Base-by-base conservation (phyloP, 1,140 invertebrate genomes). In the Potamilus streckersoni region DNA sequence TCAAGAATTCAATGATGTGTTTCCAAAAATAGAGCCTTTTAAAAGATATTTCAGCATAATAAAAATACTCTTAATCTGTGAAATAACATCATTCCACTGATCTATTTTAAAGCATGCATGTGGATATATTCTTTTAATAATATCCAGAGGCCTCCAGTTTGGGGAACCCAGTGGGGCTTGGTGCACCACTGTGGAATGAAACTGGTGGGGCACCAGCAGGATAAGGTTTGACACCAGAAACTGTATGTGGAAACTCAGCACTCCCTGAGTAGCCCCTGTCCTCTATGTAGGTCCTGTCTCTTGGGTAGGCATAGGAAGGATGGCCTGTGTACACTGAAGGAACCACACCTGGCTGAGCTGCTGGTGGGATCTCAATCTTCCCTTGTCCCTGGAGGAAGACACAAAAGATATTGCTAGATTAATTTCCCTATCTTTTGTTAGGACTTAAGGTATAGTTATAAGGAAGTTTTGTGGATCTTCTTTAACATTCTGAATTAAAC, bases 261-360 rank as follows among this genome's bases (percentile, higher is more conserved):
- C 71, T 80, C 0, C 87, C 86, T 17, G 88, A 87, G 76, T 89
- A 89, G n/a, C 80, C 82, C 15, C 85, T 76, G 38, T 83, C 82
- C 23, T 89, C 81, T 27, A 80, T 82, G 71, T 89, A 89, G 55
- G 81, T 80, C 57, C 80, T 84, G 74, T 87, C 88, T 16, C 73
- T 57, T 20, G 87, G 86, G 73, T 88, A 90, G 20, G 87, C 86
- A 79, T 89, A 89, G 0, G 87, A 88, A 63, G 89, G 88, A 65
- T 90, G 89, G 15, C 87, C 84, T 1, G 87, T 86, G 82, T 90
- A 90, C n/a, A 88, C 80, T 12, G 89, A 90, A 0, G 86, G 84
- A 1, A 89, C 76, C 8, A 84, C 76, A 14, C 83, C 85, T 15
- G 83, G 83, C 38, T 86, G 70, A 14, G 89, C 89, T 55, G 79